phyloP scores from a whole-genome alignment of 2,888 invertebrate genomes.

The Agrotis clavis region DNA sequence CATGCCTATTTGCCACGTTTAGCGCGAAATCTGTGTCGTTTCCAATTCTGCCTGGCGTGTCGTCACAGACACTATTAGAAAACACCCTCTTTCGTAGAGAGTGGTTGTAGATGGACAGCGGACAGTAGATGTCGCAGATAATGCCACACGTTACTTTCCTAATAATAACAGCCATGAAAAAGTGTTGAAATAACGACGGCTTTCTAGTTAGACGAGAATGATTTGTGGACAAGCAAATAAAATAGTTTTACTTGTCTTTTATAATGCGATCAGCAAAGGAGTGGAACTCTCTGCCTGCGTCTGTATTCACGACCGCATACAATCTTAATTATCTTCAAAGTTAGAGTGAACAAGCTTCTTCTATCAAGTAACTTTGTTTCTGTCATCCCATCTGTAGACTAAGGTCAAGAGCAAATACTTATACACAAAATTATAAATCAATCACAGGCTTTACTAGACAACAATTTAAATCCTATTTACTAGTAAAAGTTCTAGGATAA shows the following conservation, averaged over 20 bases:
- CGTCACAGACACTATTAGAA: slow-evolving; percentile 52
- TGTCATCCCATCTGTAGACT: no score
- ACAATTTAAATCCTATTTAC: not conserved
- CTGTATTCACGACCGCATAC: no score
- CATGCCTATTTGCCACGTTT: slow-evolving; percentile 32
- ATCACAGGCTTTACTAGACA: no score
- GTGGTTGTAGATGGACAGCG: slow-evolving; percentile 32
- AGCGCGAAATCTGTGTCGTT: slow-evolving; percentile 41
- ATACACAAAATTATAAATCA: no score
- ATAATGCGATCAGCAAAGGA: no score
- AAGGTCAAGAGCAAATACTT: no score
- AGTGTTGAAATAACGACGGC: slow-evolving; percentile 42
- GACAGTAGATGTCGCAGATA: slow-evolving; percentile 19
- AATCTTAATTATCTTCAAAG: no score
- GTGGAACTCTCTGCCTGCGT: no score
- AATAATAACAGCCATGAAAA: slow-evolving; percentile 58
- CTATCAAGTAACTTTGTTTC: no score
- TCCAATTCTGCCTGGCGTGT: slow-evolving; percentile 43
- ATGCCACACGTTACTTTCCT: slow-evolving; percentile 57
- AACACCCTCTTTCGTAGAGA: slow-evolving; percentile 50
- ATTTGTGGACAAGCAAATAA: not conserved
- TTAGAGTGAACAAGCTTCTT: no score
- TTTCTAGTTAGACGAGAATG: slow-evolving; percentile 40
- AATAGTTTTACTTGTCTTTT: not conserved
- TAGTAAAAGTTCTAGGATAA: not conserved